phyloP scores from a whole-genome alignment of 2,888 invertebrate genomes.

The Apoderus coryli region DNA sequence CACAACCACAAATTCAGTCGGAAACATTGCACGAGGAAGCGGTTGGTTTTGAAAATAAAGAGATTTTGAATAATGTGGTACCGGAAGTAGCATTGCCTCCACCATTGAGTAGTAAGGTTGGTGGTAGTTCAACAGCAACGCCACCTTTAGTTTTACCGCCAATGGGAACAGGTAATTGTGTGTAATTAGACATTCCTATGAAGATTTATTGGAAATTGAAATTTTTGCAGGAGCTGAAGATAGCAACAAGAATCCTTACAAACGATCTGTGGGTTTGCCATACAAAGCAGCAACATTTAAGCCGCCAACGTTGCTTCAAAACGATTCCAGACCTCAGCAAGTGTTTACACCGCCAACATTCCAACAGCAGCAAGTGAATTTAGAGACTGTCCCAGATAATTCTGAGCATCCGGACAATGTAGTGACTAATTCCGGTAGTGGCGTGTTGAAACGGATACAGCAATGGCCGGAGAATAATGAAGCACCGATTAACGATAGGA shows the following conservation, averaged over 20 bases:
- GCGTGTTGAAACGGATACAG: constrained; percentile 8
- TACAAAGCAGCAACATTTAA: constrained; percentile 32
- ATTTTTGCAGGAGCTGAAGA: constrained; percentile 15
- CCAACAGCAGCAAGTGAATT: constrained; percentile 38
- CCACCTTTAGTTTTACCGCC: constrained; percentile 18
- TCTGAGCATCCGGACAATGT: constrained; percentile 45
- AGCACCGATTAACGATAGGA: constrained; percentile 53
- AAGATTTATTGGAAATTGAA: no score
- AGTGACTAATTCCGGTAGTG: constrained; percentile 8
- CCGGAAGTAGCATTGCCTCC: no score
- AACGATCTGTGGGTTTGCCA: constrained; percentile 32
- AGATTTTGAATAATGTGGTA: constrained; percentile 19
- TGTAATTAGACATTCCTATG: no score
- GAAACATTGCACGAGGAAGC: constrained; percentile 12
- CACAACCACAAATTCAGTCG: constrained; percentile 4
- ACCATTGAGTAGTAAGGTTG: no score
- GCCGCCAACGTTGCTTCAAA: constrained; percentile 15
- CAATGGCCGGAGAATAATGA: constrained; percentile 42
- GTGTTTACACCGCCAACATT: constrained; percentile 26
- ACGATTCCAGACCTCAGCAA: no score
- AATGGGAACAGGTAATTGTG: no score
- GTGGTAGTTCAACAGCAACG: no score
- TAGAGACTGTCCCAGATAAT: constrained; percentile 53
- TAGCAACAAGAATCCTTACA: constrained; percentile 26
- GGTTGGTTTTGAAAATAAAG: constrained; percentile 24